Percentiles rank a stretch among this genome's conserved stretches.
Evolutionary conservation across 2,888 invertebrate genomes (phyloP).

Genomic region (Oeneis ivallda): DNA sequence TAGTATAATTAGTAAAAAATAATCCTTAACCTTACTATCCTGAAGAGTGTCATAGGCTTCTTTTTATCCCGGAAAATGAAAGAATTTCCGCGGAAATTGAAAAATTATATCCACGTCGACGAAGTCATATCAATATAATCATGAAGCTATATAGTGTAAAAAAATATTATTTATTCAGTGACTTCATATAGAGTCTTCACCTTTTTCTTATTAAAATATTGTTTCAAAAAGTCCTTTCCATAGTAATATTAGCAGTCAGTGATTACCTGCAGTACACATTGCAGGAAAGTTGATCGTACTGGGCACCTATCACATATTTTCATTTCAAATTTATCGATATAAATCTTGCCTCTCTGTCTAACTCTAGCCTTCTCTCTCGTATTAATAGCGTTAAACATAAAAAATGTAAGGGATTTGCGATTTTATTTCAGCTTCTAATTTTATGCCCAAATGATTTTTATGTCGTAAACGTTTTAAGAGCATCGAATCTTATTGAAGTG

Average conservation of each 20-base stretch:
- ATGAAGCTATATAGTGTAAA: no score
- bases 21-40: no score
- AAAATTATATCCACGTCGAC: no score
- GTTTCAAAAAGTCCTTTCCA: conserved; percentile 43
- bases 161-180: no score
- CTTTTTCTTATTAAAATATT: background rate
- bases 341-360: conserved; percentile 27
- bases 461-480: conserved; percentile 19
- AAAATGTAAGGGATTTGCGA: conserved; percentile 16
- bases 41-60: no score
- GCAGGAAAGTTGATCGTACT: conserved; percentile 43
- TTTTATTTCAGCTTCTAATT: conserved; percentile 21
- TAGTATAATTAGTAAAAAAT: no score
- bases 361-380: conserved; percentile 25
- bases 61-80: no score
- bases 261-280: conserved; percentile 47
- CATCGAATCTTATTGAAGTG: conserved; percentile 4
- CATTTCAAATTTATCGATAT: conserved; percentile 48
- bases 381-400: conserved; percentile 17
- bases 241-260: conserved; percentile 38
- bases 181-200: background rate
- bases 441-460: conserved; percentile 18
- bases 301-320: conserved; percentile 53
- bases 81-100: no score
- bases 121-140: no score